Percentiles rank a stretch among this genome's conserved stretches.
These are phyloP conservation scores for Neoniphon sammara DNA, from an alignment of 2,797 vertebrate species.

Conservation along the genomic window DNA sequence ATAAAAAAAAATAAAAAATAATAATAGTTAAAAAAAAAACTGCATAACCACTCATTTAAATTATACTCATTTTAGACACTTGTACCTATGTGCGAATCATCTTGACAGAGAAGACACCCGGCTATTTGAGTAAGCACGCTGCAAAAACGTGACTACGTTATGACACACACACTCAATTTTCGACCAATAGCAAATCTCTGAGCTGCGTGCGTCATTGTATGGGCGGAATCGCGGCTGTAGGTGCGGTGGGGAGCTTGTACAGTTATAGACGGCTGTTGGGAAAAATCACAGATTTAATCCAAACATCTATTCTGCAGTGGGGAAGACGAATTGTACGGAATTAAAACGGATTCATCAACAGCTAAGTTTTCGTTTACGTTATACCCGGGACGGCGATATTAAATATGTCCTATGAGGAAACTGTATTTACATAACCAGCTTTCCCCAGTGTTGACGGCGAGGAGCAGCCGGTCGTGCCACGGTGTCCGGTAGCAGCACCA, in stretches of 20 bases:
- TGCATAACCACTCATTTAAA: no score
- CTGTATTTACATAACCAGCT: slow-evolving; percentile 76
- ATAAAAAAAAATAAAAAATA: no score
- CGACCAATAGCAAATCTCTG: slow-evolving; percentile 66
- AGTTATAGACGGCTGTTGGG: slow-evolving; percentile 29
- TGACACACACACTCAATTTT: not conserved
- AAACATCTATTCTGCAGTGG: not conserved
- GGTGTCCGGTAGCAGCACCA: slow-evolving; percentile 18
- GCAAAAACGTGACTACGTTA: slow-evolving; percentile 79
- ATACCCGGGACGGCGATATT: not conserved
- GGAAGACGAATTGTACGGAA: not conserved
- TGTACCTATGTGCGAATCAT: not conserved
- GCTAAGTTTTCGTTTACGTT: not conserved
- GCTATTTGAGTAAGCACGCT: slow-evolving; percentile 70
- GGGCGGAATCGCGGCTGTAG: slow-evolving; percentile 61
- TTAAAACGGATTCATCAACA: not conserved
- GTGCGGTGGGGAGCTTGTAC: slow-evolving; percentile 38
- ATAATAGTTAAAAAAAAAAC: no score
- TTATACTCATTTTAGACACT: no score
- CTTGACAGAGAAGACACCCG: not conserved
- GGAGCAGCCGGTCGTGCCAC: slow-evolving; percentile 31
- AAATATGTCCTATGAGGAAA: not conserved
- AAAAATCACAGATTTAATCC: not conserved
- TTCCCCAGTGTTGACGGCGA: slow-evolving; percentile 25
- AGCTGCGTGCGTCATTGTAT: slow-evolving; percentile 21